These are phyloP conservation scores for Clupea harengus DNA, from an alignment of 2,113 vertebrate genomes.

Conservation along the genomic window DNA sequence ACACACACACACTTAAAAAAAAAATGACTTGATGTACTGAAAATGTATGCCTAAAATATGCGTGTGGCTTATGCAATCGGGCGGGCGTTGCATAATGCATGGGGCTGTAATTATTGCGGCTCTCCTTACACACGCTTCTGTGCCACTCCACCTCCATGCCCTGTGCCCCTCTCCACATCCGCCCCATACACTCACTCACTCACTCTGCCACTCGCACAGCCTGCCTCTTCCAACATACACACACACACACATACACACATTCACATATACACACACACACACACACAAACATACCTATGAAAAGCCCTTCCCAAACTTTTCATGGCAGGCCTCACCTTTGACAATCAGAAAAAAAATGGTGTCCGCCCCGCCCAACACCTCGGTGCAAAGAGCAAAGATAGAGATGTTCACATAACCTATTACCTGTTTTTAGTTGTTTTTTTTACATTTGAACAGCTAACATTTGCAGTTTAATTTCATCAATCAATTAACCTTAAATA, in stretches of 20 bases:
- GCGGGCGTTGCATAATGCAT: constrained; percentile 12
- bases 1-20: neutral
- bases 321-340: neutral
- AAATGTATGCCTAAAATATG: constrained; percentile 18
- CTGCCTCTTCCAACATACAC: neutral
- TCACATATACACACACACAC: neutral
- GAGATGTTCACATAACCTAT: neutral
- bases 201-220: neutral
- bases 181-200: neutral
- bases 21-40: constrained; percentile 16
- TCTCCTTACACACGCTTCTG: constrained; percentile 4
- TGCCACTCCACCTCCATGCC: constrained; percentile 7
- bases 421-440: neutral
- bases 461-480: neutral
- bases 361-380: neutral
- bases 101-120: constrained; percentile 12
- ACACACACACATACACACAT: neutral
- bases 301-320: neutral
- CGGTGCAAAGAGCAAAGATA: neutral
- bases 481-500: neutral
- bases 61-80: constrained; percentile 8
- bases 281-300: neutral
- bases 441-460: neutral
- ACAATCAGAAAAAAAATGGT: neutral
- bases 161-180: neutral